Conservation (phyloP, 1,140 invertebrate genomes). For the Drosophila ogumai region DNA sequence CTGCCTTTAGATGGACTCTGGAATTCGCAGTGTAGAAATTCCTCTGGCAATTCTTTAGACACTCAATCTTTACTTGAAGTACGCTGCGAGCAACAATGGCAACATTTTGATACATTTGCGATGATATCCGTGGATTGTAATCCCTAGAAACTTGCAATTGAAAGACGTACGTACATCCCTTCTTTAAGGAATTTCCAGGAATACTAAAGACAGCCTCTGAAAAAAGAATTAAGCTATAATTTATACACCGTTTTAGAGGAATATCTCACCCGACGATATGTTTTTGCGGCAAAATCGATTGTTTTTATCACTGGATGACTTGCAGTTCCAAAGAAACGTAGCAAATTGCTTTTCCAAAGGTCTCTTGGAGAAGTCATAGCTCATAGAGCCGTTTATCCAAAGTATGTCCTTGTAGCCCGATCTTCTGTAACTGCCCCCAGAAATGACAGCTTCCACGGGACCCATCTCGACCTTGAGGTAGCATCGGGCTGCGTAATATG, state of each 20-base stretch:
- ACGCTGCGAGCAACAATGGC: not conserved
- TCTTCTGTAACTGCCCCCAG: not conserved
- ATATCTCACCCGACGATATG: constrained; percentile 37
- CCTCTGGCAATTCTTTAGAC: constrained; percentile 26
- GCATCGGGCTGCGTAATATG: constrained; percentile 29
- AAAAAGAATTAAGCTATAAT: not conserved
- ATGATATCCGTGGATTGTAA: constrained; percentile 8
- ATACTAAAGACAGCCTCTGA: constrained; percentile 36
- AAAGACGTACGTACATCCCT: constrained; percentile 21
- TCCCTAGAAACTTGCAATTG: constrained; percentile 32
- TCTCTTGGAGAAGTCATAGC: constrained; percentile 48
- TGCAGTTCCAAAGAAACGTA: constrained; percentile 37
- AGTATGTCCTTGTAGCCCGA: not conserved
- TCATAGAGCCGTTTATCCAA: constrained; percentile 42
- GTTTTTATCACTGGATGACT: not conserved
- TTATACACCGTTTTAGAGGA: not conserved
- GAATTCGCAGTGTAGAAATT: constrained; percentile 3
- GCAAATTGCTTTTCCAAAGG: constrained; percentile 21
- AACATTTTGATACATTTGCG: constrained; percentile 8
- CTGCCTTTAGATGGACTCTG: constrained; percentile 18
- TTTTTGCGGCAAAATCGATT: constrained; percentile 20
- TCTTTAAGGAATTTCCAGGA: constrained; percentile 1
- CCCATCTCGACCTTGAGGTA: constrained; percentile 25
- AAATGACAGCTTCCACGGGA: constrained; percentile 42
- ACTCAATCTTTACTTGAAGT: constrained; percentile 35